Conservation (phyloP, 92 coral and sea anemone species). For the Pocillopora grandis region DNA sequence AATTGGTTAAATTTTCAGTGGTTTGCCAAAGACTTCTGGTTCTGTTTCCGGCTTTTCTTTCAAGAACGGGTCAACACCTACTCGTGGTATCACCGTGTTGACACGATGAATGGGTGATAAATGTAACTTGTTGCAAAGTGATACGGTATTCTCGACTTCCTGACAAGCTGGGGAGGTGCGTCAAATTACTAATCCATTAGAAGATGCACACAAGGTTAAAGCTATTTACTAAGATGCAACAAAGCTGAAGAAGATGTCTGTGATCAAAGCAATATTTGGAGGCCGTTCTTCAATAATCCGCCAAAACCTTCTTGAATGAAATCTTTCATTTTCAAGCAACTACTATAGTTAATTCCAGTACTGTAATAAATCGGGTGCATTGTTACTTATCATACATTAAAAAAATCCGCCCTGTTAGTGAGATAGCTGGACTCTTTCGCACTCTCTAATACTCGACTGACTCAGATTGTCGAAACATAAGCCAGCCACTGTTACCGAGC, state of each 20-base stretch:
- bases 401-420: too few relatives aligned
- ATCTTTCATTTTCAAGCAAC: too few relatives aligned
- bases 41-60: conserved; percentile 15
- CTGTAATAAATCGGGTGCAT: too few relatives aligned
- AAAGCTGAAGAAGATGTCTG: too few relatives aligned
- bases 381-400: too few relatives aligned
- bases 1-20: background rate
- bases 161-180: conserved; percentile 36
- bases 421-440: too few relatives aligned
- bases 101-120: conserved; percentile 47
- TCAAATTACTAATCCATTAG: conserved; percentile 28
- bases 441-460: too few relatives aligned
- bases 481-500: too few relatives aligned
- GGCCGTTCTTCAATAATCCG: too few relatives aligned
- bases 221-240: conserved; percentile 18
- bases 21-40: background rate
- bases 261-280: background rate
- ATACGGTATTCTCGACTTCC: conserved; percentile 24
- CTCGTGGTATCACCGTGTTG: conserved; percentile 18
- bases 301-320: too few relatives aligned
- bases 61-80: conserved; percentile 21
- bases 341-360: too few relatives aligned
- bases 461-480: too few relatives aligned
- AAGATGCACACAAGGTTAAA: conserved; percentile 21
- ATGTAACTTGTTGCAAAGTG: conserved; percentile 18